Percentiles rank a stretch among this genome's conserved stretches.
These are phyloP conservation scores for Yponomeuta plumbellus DNA, from an alignment of 2,888 invertebrate genomes.

Conservation along the genomic window DNA sequence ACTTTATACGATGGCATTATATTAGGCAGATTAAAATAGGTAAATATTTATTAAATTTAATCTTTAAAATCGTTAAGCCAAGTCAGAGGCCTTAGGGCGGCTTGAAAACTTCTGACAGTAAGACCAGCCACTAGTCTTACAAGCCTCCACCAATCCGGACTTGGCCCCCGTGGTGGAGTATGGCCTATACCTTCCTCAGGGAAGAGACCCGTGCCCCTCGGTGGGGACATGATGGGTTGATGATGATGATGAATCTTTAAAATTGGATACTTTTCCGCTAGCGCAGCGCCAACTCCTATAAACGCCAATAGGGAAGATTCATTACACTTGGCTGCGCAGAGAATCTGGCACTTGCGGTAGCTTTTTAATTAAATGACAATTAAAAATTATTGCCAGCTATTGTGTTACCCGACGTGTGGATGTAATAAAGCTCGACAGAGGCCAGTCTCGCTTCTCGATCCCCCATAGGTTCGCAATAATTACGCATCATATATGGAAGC, in stretches of 20 bases:
- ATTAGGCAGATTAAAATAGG: no score
- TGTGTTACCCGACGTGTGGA: background rate
- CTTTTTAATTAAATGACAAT: slow-evolving; percentile 13
- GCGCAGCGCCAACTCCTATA: background rate
- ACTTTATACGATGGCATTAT: no score
- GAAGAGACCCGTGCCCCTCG: no score
- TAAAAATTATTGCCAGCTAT: background rate
- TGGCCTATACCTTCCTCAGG: no score
- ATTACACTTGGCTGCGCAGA: slow-evolving; percentile 8
- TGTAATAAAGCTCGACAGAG: background rate
- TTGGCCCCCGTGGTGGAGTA: no score
- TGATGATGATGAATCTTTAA: no score
- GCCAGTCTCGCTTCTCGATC: background rate
- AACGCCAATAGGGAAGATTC: slow-evolving; percentile 6
- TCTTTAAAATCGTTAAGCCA: no score
- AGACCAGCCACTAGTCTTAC: no score
- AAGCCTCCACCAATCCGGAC: no score
- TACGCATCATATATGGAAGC: slow-evolving; percentile 41
- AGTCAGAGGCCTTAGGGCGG: no score
- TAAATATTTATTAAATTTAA: background rate
- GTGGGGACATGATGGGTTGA: no score
- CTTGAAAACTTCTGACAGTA: no score
- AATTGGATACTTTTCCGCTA: background rate
- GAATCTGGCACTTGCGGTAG: slow-evolving; percentile 10
- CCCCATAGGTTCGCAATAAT: slow-evolving; percentile 16